Evolutionary conservation across 2,797 vertebrate genomes (phyloP).

Genomic region (Picus viridis): DNA sequence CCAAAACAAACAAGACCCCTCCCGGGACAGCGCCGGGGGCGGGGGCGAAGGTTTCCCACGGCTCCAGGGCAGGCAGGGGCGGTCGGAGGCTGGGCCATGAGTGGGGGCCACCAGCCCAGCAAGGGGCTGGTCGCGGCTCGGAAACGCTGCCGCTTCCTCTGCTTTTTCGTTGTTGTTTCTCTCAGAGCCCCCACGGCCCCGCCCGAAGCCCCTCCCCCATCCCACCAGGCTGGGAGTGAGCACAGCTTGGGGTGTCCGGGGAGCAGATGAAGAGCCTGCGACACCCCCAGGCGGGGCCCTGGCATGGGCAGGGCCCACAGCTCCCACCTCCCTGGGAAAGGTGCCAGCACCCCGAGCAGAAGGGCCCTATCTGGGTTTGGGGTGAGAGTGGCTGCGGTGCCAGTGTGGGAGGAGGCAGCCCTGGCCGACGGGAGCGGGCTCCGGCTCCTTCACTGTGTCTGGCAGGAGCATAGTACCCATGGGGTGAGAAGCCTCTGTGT

Average conservation of each 20-base stretch:
- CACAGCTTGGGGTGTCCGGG: no score
- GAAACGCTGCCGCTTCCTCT: neutral
- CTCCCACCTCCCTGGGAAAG: neutral
- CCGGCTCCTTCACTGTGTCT: neutral
- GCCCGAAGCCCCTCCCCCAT: rapidly evolving
- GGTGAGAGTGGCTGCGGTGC: neutral
- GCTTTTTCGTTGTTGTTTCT: no score
- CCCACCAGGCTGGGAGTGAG: no score
- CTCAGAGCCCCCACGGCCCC: rapidly evolving
- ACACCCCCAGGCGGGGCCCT: no score
- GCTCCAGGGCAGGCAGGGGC: neutral
- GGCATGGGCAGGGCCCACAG: rapidly evolving
- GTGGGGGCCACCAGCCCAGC: neutral
- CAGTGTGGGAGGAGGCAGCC: neutral
- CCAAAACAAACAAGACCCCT: neutral
- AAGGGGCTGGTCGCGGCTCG: neutral
- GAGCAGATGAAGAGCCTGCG: no score
- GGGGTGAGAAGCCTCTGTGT: no score
- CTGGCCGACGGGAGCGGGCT: neutral
- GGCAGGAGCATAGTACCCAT: neutral
- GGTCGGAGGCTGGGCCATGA: neutral
- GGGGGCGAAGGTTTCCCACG: neutral
- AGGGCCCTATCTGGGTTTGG: rapidly evolving
- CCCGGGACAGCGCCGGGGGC: neutral
- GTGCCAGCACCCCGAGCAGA: neutral